Conservation (phyloP, 2,797 vertebrate genomes). For the Cirrhinus mrigala region DNA sequence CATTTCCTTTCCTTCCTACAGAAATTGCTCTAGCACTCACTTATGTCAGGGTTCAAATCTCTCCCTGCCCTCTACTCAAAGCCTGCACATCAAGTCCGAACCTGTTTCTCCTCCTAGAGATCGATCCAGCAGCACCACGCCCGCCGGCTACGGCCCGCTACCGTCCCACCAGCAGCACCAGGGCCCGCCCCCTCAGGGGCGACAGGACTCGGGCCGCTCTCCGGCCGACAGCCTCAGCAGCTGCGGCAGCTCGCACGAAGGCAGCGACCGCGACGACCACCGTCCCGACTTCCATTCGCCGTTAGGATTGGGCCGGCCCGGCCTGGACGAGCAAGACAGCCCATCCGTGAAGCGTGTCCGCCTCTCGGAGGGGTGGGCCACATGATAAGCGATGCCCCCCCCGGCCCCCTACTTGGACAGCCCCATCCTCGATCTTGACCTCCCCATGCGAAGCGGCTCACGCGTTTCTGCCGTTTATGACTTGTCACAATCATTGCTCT, state of each 20-base stretch:
- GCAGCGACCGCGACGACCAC: constrained; percentile 98
- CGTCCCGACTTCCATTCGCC: constrained; percentile 98
- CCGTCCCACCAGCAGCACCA: constrained; percentile 81
- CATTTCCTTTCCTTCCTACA: constrained; percentile 97
- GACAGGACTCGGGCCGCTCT: constrained; percentile 97
- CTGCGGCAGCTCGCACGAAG: constrained; percentile 98
- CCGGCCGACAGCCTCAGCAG: constrained; percentile 99
- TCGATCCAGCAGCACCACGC: constrained; percentile 94
- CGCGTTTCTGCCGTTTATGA: constrained; percentile 60
- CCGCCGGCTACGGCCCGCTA: constrained; percentile 85
- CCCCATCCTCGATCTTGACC: constrained; percentile 43
- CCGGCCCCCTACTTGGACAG: constrained; percentile 23
- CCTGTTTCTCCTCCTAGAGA: constrained; percentile 99
- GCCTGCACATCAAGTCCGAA: constrained; percentile 99
- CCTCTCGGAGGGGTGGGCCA: constrained; percentile 98
- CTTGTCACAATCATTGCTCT: constrained; percentile 69
- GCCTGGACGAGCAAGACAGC: constrained; percentile 95
- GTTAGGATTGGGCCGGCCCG: constrained; percentile 94
- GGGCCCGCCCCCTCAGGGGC: constrained; percentile 81
- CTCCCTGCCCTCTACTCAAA: constrained; percentile 99
- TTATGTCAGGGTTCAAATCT: constrained; percentile 99
- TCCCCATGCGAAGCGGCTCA: constrained; percentile 4
- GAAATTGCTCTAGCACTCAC: constrained; percentile 99
- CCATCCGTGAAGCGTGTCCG: constrained; percentile 98
- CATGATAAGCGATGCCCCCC: constrained; percentile 83